These are phyloP conservation scores for Diplodus puntazzo DNA, from an alignment of 2,797 vertebrate species.

Conservation along the genomic window DNA sequence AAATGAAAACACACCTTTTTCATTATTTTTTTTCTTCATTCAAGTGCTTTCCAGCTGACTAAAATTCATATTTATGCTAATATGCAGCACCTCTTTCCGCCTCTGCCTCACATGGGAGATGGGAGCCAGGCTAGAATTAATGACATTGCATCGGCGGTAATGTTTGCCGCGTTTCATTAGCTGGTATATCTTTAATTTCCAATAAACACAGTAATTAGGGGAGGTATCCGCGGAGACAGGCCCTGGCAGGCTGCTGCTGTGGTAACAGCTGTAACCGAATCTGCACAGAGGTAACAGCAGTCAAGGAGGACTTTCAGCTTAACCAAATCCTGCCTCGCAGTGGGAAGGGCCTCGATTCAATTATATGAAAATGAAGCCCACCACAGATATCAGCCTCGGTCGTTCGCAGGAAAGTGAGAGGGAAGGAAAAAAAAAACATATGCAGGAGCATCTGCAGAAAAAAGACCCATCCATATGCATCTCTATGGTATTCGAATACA, in stretches of 20 bases:
- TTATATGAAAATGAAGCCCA: conserved; percentile 89
- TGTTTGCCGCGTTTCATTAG: conserved; percentile 88
- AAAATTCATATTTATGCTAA: conserved; percentile 90
- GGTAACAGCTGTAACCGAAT: conserved; percentile 87
- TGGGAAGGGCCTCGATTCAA: conserved; percentile 85
- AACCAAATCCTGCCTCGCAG: conserved; percentile 85
- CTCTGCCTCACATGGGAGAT: conserved; percentile 81
- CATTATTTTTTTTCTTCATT: conserved; percentile 81
- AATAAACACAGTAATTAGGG: conserved; percentile 90
- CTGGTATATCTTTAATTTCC: conserved; percentile 90
- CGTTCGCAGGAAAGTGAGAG: conserved; percentile 62
- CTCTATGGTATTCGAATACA: conserved; percentile 23
- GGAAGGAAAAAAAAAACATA: conserved; percentile 28
- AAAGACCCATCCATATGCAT: conserved; percentile 40
- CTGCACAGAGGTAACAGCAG: conserved; percentile 82
- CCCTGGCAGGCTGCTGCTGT: conserved; percentile 82
- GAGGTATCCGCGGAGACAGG: conserved; percentile 85
- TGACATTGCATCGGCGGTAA: conserved; percentile 86
- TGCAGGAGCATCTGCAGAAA: conserved; percentile 48
- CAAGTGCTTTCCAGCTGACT: conserved; percentile 86
- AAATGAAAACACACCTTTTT: conserved; percentile 85
- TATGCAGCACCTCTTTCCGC: conserved; percentile 77
- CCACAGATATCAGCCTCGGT: conserved; percentile 73
- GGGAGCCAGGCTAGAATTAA: conserved; percentile 85
- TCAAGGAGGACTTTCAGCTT: conserved; percentile 84